These are phyloP conservation scores for Drosophila formosana DNA, from an alignment of 2,888 invertebrate species.

Conservation along the genomic window DNA sequence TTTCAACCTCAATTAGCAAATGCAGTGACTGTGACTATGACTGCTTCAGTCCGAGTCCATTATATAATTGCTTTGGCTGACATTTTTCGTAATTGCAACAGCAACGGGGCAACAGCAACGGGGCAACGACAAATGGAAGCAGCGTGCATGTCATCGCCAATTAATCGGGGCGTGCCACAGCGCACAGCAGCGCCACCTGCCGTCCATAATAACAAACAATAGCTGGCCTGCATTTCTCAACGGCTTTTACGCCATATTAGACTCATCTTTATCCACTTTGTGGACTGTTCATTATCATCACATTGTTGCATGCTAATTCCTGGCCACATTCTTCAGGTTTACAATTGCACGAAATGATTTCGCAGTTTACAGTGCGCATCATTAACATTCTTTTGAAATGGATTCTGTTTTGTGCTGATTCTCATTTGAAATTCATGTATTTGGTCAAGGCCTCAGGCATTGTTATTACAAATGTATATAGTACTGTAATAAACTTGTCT, in stretches of 20 bases:
- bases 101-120: constrained; percentile 19
- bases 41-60: constrained; percentile 51
- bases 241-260: constrained; percentile 1
- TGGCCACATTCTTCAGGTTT: constrained; percentile 1
- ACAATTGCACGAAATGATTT: constrained; percentile 17
- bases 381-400: constrained; percentile 21
- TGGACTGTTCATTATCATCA: constrained; percentile 36
- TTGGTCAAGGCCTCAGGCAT: constrained; percentile 27
- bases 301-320: constrained; percentile 43
- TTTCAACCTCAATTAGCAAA: constrained; percentile 67
- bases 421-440: not conserved
- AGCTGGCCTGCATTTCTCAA: constrained; percentile 24
- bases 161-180: constrained; percentile 44
- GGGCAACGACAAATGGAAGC: constrained; percentile 30
- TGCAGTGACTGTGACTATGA: constrained; percentile 56
- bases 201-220: constrained; percentile 16
- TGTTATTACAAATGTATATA: constrained; percentile 2
- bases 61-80: constrained; percentile 65
- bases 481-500: constrained; percentile 1
- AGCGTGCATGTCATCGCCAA: constrained; percentile 53
- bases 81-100: constrained; percentile 32
- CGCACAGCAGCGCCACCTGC: constrained; percentile 51
- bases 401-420: constrained; percentile 2
- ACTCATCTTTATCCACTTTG: constrained; percentile 10
- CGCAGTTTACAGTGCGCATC: constrained; percentile 10